Conservation (phyloP, 2,113 vertebrate genomes). For the Macquaria ambigua region DNA sequence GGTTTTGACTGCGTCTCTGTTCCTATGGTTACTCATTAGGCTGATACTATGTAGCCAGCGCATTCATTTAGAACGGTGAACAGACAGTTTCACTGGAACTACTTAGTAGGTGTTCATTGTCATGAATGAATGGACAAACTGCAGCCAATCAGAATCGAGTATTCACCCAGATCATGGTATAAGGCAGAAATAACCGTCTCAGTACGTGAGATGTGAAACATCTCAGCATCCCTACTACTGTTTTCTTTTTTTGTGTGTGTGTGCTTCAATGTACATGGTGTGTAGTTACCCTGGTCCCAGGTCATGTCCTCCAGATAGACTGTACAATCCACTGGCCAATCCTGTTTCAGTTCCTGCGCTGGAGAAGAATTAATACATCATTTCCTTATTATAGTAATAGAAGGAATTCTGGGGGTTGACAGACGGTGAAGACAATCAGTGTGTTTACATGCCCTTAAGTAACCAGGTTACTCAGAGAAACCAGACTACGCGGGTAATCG, state of each 20-base stretch:
- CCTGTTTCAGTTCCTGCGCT: conserved; percentile 82
- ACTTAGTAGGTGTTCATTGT: no score
- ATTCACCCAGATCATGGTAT: no score
- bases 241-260: neutral
- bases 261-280: neutral
- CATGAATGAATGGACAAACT: no score
- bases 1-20: no score
- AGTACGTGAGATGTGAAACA: neutral
- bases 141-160: no score
- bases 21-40: no score
- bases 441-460: neutral
- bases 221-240: neutral
- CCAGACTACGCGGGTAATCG: no score
- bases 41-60: no score
- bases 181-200: neutral
- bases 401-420: no score
- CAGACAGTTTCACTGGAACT: no score
- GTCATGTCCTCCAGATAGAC: conserved; percentile 80
- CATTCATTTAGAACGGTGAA: no score
- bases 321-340: conserved; percentile 79
- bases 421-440: neutral
- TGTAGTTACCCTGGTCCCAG: conserved; percentile 75
- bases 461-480: neutral
- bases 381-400: neutral
- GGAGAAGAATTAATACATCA: conserved; percentile 33